A percentile compares a stretch with the other conserved stretches of the same genome.
These are phyloP conservation scores for Leptoclinus maculatus DNA, from an alignment of 2,797 vertebrate genomes.

Conservation along the genomic window DNA sequence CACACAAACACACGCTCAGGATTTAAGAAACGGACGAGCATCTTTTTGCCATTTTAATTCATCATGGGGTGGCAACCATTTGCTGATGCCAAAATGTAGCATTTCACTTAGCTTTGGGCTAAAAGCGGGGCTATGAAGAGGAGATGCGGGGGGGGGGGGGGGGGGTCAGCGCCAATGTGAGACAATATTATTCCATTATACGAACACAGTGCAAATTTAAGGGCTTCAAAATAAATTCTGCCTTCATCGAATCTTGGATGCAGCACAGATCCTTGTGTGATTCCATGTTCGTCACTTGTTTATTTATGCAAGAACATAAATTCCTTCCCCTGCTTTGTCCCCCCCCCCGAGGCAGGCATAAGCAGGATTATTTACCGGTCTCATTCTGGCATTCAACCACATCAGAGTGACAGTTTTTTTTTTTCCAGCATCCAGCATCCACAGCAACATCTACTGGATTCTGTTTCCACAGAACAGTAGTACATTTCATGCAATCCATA, in stretches of 20 bases:
- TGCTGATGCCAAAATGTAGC: conserved; percentile 42
- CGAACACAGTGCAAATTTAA: conserved; percentile 13
- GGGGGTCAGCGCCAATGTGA: background rate
- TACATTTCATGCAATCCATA: conserved; percentile 22
- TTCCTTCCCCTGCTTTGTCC: conserved; percentile 25
- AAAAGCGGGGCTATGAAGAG: conserved; percentile 6
- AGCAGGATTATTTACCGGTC: conserved; percentile 44
- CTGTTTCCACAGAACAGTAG: conserved; percentile 13
- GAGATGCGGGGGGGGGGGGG: no score
- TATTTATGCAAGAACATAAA: conserved; percentile 45
- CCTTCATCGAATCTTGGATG: conserved; percentile 6
- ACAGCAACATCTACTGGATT: conserved; percentile 33
- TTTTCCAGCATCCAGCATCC: conserved; percentile 45
- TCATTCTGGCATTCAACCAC: conserved; percentile 45
- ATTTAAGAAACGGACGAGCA: conserved; percentile 13
- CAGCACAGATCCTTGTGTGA: conserved; percentile 10
- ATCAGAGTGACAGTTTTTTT: conserved; percentile 31
- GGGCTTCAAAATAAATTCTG: conserved; percentile 4
- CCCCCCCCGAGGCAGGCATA: conserved; percentile 31
- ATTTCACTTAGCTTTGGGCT: conserved; percentile 42
- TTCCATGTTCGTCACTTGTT: conserved; percentile 42
- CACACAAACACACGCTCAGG: conserved; percentile 8
- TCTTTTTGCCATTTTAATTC: conserved; percentile 25
- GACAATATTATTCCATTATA: conserved; percentile 1
- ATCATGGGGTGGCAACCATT: conserved; percentile 15